Evolutionary conservation across 1,140 invertebrate genomes (phyloP).

Genomic region (Alviniconcha marisindica): DNA sequence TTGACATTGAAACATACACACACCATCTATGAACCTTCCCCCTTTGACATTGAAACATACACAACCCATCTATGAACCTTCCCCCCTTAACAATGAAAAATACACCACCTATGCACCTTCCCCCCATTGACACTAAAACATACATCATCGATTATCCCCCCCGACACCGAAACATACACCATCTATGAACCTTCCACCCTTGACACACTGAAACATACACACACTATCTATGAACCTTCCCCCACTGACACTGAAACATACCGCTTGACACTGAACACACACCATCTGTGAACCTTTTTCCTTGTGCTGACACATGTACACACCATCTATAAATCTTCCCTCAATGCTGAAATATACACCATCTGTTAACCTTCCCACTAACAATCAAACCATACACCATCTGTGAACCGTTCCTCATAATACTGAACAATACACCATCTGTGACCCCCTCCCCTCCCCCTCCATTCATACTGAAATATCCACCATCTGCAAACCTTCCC

Average conservation of each 20-base stretch:
- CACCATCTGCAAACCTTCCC: slow-evolving; percentile 85
- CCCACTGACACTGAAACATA: slow-evolving; percentile 80
- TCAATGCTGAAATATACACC: too few species aligned
- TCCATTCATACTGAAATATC: slow-evolving; percentile 79
- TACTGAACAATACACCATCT: slow-evolving; percentile 78
- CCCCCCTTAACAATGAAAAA: slow-evolving; percentile 81
- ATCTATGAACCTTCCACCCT: slow-evolving; percentile 83
- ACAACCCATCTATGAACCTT: too few species aligned
- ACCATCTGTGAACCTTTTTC: too few species aligned
- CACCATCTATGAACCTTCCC: slow-evolving; percentile 85
- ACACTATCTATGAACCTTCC: slow-evolving; percentile 84
- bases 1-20: slow-evolving; percentile 78
- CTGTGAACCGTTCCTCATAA: slow-evolving; percentile 83
- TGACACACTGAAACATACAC: slow-evolving; percentile 78
- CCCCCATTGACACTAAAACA: slow-evolving; percentile 83
- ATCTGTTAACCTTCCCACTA: too few species aligned
- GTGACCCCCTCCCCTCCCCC: slow-evolving; percentile 84
- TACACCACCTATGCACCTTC: slow-evolving; percentile 82
- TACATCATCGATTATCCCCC: too few species aligned
- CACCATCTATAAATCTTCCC: too few species aligned
- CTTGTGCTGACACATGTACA: too few species aligned
- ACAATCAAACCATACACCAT: too few species aligned
- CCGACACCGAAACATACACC: slow-evolving; percentile 78
- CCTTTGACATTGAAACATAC: slow-evolving; percentile 79
- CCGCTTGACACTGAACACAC: too few species aligned